Base-by-base conservation (phyloP, 2,113 vertebrate species). In the Phalacrocorax pelagicus region DNA sequence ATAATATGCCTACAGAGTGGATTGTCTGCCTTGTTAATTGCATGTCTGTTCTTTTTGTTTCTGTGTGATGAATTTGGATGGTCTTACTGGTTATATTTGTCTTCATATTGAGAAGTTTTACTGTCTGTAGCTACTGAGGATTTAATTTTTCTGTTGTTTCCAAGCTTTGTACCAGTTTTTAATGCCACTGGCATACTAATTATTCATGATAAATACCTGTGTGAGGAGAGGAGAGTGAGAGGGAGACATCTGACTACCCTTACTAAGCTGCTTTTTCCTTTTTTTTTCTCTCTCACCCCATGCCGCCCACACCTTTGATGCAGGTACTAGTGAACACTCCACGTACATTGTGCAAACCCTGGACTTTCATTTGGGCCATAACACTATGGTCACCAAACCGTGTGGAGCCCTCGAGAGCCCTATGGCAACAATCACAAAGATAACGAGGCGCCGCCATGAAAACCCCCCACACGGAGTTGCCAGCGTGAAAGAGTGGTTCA, bases 391-490 rank as follows among this genome's bases (percentile, higher is more conserved):
- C 78, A 99, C 99, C 63, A 99, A 99, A 92, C 99, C 99, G 0
- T 99, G 99, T 13, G 99, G 99, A 27, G 99, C 99, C 26, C 98
- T 99, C 2, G 99, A 99, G 91, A 99, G 99, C 96, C 99, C 99
- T 1, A 99, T 99, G 99, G 99, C 99, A 38, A 99, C 99, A 18
- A 99, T 99, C 93, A 99, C 99, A 15, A 99, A 99, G 96, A 99
- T 99, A 94, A 99, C 99, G 8, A 98, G 99, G 21, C 98, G 99
- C 7, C 98, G 99, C 34, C 99, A 99, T 7, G 99, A 99, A 95
- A 99, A 99, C 90, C 99, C 99, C 6, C 99, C 99, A 1, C 99
- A 99, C 4, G 99, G 99, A 54, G 99, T 99, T 15, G 99, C 99
- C 73, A 99, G 99, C 2, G 99, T 99, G 72, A 99, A 99, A 92